These are phyloP conservation scores for Deladenus siricidicola DNA, from an alignment of 2,888 invertebrate species.

Conservation along the genomic window DNA sequence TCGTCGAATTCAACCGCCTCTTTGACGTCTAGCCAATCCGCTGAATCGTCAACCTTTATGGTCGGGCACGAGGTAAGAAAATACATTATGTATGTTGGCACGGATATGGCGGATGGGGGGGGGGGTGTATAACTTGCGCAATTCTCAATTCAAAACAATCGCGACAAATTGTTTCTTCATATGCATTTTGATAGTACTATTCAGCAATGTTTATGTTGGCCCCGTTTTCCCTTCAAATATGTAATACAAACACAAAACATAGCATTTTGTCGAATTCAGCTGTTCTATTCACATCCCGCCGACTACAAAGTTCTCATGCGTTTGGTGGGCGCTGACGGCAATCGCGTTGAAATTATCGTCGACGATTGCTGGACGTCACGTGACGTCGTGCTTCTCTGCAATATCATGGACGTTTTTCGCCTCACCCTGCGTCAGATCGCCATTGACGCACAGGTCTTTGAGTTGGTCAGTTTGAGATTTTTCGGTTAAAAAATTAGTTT, in stretches of 20 bases:
- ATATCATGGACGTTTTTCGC: conserved; percentile 37
- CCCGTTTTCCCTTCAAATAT: no score
- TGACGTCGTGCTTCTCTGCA: conserved; percentile 38
- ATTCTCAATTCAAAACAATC: no score
- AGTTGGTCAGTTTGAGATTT: conserved; percentile 33
- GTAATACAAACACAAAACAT: no score
- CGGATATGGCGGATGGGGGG: no score
- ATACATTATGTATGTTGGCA: no score
- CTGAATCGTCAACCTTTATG: neutral
- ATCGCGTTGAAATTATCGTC: conserved; percentile 23
- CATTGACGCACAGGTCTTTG: conserved; percentile 48
- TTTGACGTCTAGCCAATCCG: neutral
- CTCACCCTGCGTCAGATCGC: conserved; percentile 30
- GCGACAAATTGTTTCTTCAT: no score
- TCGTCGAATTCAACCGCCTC: no score
- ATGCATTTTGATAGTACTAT: no score
- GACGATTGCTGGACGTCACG: conserved; percentile 40
- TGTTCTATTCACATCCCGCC: conserved; percentile 11
- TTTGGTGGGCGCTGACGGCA: neutral
- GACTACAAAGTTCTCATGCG: conserved; percentile 16
- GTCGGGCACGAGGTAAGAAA: neutral
- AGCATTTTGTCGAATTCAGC: no score
- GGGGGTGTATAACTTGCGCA: no score
- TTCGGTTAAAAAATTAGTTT: neutral
- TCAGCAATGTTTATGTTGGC: no score